Conservation (phyloP, 1,140 invertebrate genomes). For the Drosophila burlai region DNA sequence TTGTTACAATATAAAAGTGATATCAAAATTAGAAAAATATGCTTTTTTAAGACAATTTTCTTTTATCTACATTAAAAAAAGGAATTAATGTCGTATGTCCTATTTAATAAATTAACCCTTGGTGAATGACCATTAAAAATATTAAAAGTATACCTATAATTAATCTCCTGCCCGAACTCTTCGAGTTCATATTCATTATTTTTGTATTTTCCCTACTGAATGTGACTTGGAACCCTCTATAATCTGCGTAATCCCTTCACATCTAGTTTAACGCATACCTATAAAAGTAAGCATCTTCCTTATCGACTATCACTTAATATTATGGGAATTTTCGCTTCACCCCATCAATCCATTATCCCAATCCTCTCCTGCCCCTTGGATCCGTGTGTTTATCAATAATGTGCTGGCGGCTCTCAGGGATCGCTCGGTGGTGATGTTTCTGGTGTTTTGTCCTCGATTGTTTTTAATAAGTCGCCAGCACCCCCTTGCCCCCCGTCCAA, state of each 20-base stretch:
- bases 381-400: constrained; percentile 68
- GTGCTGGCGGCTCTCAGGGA: constrained; percentile 14
- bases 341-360: constrained; percentile 46
- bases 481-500: constrained; percentile 13
- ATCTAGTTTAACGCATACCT: constrained; percentile 22
- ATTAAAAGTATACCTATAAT: background rate
- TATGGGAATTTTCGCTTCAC: constrained; percentile 38
- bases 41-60: too few species aligned
- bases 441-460: constrained; percentile 48
- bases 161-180: too few species aligned
- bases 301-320: constrained; percentile 40
- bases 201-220: background rate
- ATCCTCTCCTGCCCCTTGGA: constrained; percentile 5
- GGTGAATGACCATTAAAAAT: too few species aligned
- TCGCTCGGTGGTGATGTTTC: constrained; percentile 27
- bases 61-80: too few species aligned
- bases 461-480: constrained; percentile 72
- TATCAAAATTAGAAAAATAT: too few species aligned
- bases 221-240: background rate
- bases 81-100: background rate
- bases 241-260: constrained; percentile 10
- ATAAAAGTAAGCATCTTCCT: constrained; percentile 41
- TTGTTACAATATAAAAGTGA: too few species aligned
- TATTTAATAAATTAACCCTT: background rate
- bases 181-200: background rate